Base-by-base conservation (phyloP, 2,113 vertebrate species). In the Genyomyrus donnyi region DNA sequence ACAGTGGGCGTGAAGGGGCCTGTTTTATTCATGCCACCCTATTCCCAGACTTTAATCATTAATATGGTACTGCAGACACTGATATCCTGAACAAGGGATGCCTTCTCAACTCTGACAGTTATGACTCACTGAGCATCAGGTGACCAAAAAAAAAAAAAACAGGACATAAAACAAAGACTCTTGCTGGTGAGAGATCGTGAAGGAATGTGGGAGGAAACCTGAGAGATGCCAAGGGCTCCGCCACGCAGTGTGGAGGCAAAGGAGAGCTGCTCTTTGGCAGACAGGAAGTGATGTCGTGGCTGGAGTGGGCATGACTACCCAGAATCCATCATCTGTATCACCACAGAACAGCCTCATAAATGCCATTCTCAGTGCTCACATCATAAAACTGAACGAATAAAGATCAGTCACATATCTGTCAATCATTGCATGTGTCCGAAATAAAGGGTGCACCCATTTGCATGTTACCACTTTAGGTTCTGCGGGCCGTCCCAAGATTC, bases 31-130 rank as follows among this genome's bases (percentile, higher is more conserved):
- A 90, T 85, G 90, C 42, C 42, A 27, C 50, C 31, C 52, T 56
- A 52, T 89, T 88, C 35, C 88, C 87, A 17, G 48, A 46, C 62
- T 88, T 90, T 19, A 90, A 91, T 90, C 86, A 91, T 91, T 83
- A 52, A 91, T 88, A n/a, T 86, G 74, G 56, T 27, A 87, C 13
- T 1, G 49, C 24, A 83, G 74, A 53, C 24, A 70, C 31, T 46
- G 70, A 52, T 53, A 35, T 35, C 48, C 24, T 24, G 31, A 53
- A 48, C 83, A 85, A 50, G 88, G 70, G 17, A 9, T 11, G 49
- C 66, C 21, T 77, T 53, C 31, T 88, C 53, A 48, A 70, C 48
- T 31, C 70, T 50, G 70, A 89, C 48, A 52, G 88, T 35, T 80
- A 42, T 89, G 70, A 39, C 49, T 50, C 88, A 89, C 46, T 21